phyloP scores from a whole-genome alignment of 2,113 vertebrate genomes.

The zebrafish (Danio rerio) region GRCz12tu NC_133197.1:19419501-19420000 shows the following conservation, averaged over 20 bases:
- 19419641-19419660: constrained; percentile 85
- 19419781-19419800: background rate
- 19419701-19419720: constrained; percentile 15
- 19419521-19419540: constrained; percentile 81
- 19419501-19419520: constrained; percentile 84
- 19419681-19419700: constrained; percentile 65
- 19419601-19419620: constrained; percentile 84
- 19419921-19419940: background rate
- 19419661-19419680: constrained; percentile 76
- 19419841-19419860: background rate
- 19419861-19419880: background rate
- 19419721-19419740: background rate
- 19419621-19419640: constrained; percentile 84
- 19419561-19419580: constrained; percentile 42
- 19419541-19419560: constrained; percentile 56
- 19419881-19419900: background rate
- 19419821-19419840: background rate
- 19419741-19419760: constrained; percentile 8
- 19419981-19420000: no score
- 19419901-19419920: background rate
- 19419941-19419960: background rate
- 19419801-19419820: background rate
- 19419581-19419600: constrained; percentile 82
- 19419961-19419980: no score
- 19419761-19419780: constrained; percentile 20